Evolutionary conservation across 23 tunicate species (phyloP).

Genomic region (Trididemnum nubilum): DNA sequence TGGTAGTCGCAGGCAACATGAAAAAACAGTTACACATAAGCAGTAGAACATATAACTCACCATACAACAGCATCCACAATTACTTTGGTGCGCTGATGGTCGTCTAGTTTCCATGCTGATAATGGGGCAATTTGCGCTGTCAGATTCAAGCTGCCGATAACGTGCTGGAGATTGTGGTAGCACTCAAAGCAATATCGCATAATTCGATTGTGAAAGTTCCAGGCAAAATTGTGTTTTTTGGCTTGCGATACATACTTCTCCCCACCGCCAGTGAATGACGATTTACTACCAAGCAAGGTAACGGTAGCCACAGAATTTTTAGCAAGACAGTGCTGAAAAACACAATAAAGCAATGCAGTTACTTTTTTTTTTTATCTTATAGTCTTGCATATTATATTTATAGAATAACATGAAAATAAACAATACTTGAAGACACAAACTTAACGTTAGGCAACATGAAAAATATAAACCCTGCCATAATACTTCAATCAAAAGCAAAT

Average conservation of each 20-base stretch:
- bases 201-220: conserved; percentile 30
- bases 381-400: no score
- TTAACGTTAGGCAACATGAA: no score
- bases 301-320: conserved; percentile 53
- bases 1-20: no score
- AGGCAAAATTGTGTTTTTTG: neutral
- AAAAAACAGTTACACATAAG: no score
- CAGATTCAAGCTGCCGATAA: conserved; percentile 29
- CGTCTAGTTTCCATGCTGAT: conserved; percentile 21
- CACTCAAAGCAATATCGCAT: conserved; percentile 69
- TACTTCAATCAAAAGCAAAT: no score
- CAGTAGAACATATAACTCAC: conserved; percentile 22
- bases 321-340: conserved; percentile 59
- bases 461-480: no score
- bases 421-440: no score
- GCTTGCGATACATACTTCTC: neutral
- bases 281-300: conserved; percentile 48
- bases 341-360: no score
- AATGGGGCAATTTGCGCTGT: conserved; percentile 41
- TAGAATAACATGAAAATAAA: no score
- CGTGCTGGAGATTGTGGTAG: conserved; percentile 42
- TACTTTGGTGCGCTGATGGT: neutral
- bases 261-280: neutral
- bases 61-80: conserved; percentile 54
- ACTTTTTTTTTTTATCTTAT: no score